Percentiles rank a stretch among this genome's conserved stretches.
Conservation (phyloP, 2,113 vertebrate genomes). For the Rallus limicola region DNA sequence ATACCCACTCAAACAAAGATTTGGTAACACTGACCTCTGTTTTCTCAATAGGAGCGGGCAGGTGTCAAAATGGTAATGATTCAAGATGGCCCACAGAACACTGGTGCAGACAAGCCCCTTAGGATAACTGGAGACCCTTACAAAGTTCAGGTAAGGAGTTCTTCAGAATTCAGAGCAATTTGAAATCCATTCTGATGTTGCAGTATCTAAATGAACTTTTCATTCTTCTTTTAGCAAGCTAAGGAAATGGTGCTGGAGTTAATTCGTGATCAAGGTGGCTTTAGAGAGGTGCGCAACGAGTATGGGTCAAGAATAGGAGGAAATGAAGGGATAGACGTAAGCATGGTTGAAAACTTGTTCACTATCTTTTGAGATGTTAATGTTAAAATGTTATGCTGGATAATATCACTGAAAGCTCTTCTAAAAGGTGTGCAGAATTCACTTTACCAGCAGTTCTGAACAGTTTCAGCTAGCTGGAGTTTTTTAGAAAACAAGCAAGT, state of each 20-base stretch:
- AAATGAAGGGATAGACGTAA: conserved; percentile 92
- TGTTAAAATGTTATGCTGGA: background rate
- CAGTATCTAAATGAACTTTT: background rate
- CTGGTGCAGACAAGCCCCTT: conserved; percentile 96
- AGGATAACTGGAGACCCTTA: conserved; percentile 97
- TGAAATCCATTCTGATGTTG: background rate
- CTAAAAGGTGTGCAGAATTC: background rate
- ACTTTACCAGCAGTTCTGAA: background rate
- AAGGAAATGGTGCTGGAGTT: conserved; percentile 99
- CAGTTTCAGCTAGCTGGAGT: background rate
- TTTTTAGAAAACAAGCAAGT: background rate
- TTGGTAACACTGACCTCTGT: background rate
- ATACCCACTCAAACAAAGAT: background rate
- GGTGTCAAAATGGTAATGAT: conserved; percentile 99
- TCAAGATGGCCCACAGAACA: conserved; percentile 98
- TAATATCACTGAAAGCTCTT: background rate
- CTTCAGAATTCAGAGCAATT: background rate
- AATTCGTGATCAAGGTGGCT: conserved; percentile 96
- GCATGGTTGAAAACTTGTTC: conserved; percentile 73
- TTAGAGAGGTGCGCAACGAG: conserved; percentile 96
- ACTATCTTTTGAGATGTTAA: conserved; percentile 49
- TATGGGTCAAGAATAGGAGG: conserved; percentile 94
- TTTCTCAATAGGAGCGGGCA: conserved; percentile 85
- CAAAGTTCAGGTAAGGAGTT: conserved; percentile 90
- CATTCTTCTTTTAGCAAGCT: conserved; percentile 87